phyloP scores from a whole-genome alignment of 2,113 vertebrate genomes.

The Cheilinus undulatus region DNA sequence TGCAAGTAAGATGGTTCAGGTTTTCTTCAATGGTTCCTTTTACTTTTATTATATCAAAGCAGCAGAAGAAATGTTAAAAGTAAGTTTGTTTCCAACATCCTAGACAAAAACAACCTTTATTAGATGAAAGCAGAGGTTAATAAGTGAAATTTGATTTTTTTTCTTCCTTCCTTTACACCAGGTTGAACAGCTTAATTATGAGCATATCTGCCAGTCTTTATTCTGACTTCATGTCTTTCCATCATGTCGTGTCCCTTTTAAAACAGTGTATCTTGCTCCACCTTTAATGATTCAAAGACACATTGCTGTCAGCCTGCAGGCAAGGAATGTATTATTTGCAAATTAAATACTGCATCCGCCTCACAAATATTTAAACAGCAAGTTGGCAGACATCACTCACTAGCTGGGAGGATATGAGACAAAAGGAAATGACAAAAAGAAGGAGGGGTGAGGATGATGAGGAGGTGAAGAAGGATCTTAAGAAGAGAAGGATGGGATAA shows the following conservation, averaged over 20 bases:
- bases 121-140: no score
- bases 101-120: no score
- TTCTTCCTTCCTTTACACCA: no score
- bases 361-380: conserved; percentile 38
- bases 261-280: not conserved
- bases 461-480: conserved; percentile 50
- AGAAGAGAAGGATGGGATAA: conserved; percentile 35
- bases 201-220: not conserved
- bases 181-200: no score
- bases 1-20: no score
- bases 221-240: not conserved
- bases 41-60: no score
- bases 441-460: conserved; percentile 20
- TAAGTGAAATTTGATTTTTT: no score
- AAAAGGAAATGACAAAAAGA: conserved; percentile 43
- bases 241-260: not conserved
- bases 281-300: conserved; percentile 21
- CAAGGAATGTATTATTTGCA: conserved; percentile 39
- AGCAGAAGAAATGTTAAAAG: no score
- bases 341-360: conserved; percentile 41
- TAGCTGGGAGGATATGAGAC: conserved; percentile 35
- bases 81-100: no score
- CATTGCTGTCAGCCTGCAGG: conserved; percentile 20
- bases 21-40: no score
- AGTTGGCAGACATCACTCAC: conserved; percentile 49